A percentile compares a stretch with the other conserved stretches of the same genome.
These are phyloP conservation scores for Brachionus plicatilis DNA, from an alignment of 1,140 invertebrate genomes.

Conservation along the genomic window DNA sequence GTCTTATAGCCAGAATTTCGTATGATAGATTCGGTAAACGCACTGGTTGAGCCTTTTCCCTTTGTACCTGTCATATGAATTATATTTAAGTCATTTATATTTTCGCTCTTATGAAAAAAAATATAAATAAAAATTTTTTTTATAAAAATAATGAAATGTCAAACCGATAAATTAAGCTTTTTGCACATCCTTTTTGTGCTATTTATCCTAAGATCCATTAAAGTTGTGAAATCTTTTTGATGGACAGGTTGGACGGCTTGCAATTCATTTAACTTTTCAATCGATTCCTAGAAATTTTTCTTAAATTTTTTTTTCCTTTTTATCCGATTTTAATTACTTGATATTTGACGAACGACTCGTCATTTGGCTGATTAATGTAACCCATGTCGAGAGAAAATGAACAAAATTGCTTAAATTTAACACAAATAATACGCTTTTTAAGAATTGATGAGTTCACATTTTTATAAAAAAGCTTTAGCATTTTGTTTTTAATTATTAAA, in stretches of 20 bases:
- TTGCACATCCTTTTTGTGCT: constrained; percentile 13
- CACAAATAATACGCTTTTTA: neutral
- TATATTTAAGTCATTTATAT: constrained; percentile 22
- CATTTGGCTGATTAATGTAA: neutral
- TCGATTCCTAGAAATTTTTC: neutral
- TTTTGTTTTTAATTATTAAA: constrained; percentile 5
- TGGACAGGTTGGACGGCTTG: neutral
- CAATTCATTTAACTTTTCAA: constrained; percentile 24
- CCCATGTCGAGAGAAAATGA: neutral
- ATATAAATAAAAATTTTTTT: neutral
- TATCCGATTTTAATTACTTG: neutral
- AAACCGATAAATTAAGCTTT: constrained; percentile 3
- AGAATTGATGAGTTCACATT: constrained; percentile 12
- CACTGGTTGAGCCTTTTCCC: constrained; percentile 85
- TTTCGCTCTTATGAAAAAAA: neutral
- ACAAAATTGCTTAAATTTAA: neutral
- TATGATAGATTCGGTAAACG: constrained; percentile 82
- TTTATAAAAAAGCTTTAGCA: neutral
- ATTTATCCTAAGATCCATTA: neutral
- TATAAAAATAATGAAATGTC: neutral
- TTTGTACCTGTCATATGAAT: constrained; percentile 95
- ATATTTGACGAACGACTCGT: neutral
- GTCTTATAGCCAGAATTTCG: constrained; percentile 76
- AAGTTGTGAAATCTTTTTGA: neutral
- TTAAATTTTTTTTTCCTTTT: neutral